phyloP scores from a whole-genome alignment of 37 sponge, comb jelly and placozoan species.

The Agelas oroides region DNA sequence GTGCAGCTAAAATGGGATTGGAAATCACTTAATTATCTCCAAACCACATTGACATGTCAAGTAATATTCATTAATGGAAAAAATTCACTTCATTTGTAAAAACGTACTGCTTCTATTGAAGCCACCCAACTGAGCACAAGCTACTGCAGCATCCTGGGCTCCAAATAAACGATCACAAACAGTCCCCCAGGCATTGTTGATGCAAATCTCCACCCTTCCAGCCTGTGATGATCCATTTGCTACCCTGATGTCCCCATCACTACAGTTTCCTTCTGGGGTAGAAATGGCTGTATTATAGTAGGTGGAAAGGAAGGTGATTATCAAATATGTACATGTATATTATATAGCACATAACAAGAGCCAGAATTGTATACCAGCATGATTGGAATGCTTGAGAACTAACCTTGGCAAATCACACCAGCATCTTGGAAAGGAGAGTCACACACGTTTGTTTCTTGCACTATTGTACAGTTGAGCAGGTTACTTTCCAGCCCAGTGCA shows the following conservation, averaged over 20 bases:
- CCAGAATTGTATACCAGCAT: no score
- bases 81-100: no score
- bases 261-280: constrained; percentile 14
- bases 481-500: constrained; percentile 15
- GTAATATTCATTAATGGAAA: no score
- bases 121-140: constrained; percentile 31
- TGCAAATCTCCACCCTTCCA: constrained; percentile 58
- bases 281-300: neutral
- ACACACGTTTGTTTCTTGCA: neutral
- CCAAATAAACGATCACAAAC: constrained; percentile 26
- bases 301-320: no score
- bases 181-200: constrained; percentile 71
- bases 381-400: neutral
- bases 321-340: no score
- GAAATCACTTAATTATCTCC: no score
- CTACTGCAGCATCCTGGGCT: constrained; percentile 35
- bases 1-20: no score
- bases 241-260: constrained; percentile 40
- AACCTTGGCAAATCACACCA: constrained; percentile 21
- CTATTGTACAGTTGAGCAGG: constrained; percentile 23
- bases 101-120: constrained; percentile 26
- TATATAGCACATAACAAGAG: no score
- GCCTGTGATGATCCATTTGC: neutral
- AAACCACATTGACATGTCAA: no score
- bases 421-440: neutral